Evolutionary conservation across 1,140 invertebrate species (phyloP).

Genomic region (Neomicropteryx cornuta): DNA sequence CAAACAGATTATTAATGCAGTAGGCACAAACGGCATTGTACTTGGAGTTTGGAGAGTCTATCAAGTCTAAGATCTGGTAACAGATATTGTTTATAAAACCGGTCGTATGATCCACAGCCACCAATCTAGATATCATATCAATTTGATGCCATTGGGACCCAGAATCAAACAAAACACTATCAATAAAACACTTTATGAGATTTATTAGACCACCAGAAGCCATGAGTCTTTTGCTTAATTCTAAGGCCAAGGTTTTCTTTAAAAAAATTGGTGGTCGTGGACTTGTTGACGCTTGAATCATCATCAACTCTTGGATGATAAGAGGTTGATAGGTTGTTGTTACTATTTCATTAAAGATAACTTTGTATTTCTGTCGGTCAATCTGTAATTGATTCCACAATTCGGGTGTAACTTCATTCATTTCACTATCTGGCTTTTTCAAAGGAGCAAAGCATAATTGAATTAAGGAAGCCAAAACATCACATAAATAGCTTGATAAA

Average conservation of each 20-base stretch:
- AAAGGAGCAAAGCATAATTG: conserved; percentile 57
- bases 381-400: conserved; percentile 37
- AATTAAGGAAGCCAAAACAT: conserved; percentile 53
- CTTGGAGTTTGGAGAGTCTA: conserved; percentile 30
- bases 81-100: conserved; percentile 43
- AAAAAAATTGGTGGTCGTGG: conserved; percentile 52
- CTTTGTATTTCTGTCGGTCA: conserved; percentile 41
- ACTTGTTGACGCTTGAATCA: conserved; percentile 45
- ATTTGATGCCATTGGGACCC: conserved; percentile 53
- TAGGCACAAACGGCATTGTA: conserved; percentile 35
- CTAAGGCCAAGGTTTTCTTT: conserved; percentile 43
- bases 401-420: conserved; percentile 40
- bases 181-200: conserved; percentile 49
- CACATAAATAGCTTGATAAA: conserved; percentile 33
- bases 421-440: conserved; percentile 38
- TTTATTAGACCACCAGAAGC: conserved; percentile 46
- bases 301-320: conserved; percentile 57
- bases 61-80: conserved; percentile 36
- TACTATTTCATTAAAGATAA: conserved; percentile 41
- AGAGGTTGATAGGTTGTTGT: conserved; percentile 44
- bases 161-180: conserved; percentile 40
- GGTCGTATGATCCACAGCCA: conserved; percentile 42
- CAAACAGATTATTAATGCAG: conserved; percentile 41
- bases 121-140: conserved; percentile 51
- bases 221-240: conserved; percentile 45